Percentiles rank a stretch among this genome's conserved stretches.
phyloP scores from a whole-genome alignment of 2,113 vertebrate species.

The Coregonus clupeaformis region DNA sequence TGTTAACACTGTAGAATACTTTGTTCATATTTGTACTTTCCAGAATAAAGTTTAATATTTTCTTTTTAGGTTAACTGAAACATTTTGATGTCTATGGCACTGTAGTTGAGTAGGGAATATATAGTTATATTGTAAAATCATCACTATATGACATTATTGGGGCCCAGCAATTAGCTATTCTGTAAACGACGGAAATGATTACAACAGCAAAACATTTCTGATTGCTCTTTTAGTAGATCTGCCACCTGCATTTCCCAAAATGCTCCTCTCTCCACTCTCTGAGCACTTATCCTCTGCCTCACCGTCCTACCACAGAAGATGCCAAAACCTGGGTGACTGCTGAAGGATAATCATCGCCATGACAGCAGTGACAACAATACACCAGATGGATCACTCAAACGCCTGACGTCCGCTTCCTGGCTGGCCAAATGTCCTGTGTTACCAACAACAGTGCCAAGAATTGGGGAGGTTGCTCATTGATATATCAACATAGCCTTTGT shows the following conservation, averaged over 20 bases:
- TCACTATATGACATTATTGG: too few species aligned
- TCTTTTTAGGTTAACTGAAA: too few species aligned
- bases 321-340: not conserved
- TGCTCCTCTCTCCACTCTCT: not conserved
- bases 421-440: not conserved
- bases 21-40: too few species aligned
- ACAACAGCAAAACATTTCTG: not conserved
- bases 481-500: not conserved
- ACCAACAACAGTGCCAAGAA: not conserved
- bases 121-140: too few species aligned
- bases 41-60: too few species aligned
- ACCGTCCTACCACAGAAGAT: too few species aligned
- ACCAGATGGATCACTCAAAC: not conserved
- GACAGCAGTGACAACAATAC: slow-evolving; percentile 1
- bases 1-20: too few species aligned
- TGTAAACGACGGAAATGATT: not conserved
- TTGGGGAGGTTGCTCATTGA: too few species aligned
- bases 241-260: not conserved
- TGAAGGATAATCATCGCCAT: slow-evolving; percentile 3
- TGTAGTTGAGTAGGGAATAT: too few species aligned
- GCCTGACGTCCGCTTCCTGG: not conserved
- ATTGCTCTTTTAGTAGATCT: not conserved
- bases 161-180: too few species aligned
- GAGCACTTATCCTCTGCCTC: not conserved
- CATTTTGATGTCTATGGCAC: too few species aligned